These are phyloP conservation scores for Chaetodon auriga DNA, from an alignment of 2,113 vertebrate genomes.

Conservation along the genomic window DNA sequence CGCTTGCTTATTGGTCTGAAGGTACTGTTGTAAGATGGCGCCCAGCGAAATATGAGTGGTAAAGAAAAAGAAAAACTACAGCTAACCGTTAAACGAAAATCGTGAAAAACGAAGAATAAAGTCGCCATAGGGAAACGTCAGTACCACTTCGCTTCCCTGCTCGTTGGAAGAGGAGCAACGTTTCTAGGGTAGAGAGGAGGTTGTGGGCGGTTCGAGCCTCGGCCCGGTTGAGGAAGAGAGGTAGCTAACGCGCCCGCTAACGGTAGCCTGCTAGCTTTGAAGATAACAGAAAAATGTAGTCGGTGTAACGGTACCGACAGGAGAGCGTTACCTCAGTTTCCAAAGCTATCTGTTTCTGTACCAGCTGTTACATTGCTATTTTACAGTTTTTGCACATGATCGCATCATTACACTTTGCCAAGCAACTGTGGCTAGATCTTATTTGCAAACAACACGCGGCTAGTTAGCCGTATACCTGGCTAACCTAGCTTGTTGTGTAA, in stretches of 20 bases:
- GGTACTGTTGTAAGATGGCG: slow-evolving; percentile 93
- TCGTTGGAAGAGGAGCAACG: slow-evolving; percentile 21
- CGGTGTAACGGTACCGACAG: neutral
- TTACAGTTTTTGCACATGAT: neutral
- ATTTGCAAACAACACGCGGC: slow-evolving; percentile 67
- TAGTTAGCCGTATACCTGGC: slow-evolving; percentile 60
- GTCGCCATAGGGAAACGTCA: neutral
- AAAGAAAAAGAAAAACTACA: slow-evolving; percentile 79
- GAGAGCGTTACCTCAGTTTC: neutral
- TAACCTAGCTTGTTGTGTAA: slow-evolving; percentile 68
- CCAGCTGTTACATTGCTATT: accelerated
- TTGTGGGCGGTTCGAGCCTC: slow-evolving; percentile 41
- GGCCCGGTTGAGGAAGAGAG: slow-evolving; percentile 69
- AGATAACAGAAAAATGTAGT: slow-evolving; percentile 43
- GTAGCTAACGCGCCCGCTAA: slow-evolving; percentile 70
- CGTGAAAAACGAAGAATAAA: slow-evolving; percentile 20
- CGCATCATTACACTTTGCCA: too few relatives aligned
- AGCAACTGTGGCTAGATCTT: neutral
- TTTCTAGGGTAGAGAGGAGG: slow-evolving; percentile 44
- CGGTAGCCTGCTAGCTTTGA: slow-evolving; percentile 60
- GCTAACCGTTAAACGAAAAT: slow-evolving; percentile 23
- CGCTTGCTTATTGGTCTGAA: slow-evolving; percentile 85
- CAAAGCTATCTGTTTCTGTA: neutral
- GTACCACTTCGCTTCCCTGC: neutral
- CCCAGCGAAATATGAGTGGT: slow-evolving; percentile 90